These are phyloP conservation scores for Perizoma affinitatum DNA, from an alignment of 2,888 invertebrate genomes.

Conservation along the genomic window DNA sequence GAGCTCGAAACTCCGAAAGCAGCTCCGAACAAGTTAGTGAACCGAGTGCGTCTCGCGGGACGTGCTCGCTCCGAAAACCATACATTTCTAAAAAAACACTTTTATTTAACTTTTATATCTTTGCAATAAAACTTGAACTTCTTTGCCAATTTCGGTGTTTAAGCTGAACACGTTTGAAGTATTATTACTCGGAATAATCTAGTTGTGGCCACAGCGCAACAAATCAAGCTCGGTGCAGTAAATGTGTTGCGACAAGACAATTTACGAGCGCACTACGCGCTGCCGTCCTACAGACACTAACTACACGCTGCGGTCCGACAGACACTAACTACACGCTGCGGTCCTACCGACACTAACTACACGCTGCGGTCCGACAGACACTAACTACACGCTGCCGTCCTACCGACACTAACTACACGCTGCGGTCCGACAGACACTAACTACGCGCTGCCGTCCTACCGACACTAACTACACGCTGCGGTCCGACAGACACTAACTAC, in stretches of 20 bases:
- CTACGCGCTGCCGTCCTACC: conserved; percentile 9
- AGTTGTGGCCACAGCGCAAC: conserved; percentile 16
- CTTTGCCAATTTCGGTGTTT: not conserved
- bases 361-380: conserved; percentile 9
- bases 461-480: conserved; percentile 10
- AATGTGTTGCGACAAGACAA: conserved; percentile 6
- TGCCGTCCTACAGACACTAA: conserved; percentile 7
- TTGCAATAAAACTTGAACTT: conserved; percentile 12
- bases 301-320: conserved; percentile 9
- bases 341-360: conserved; percentile 5
- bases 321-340: conserved; percentile 10
- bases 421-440: conserved; percentile 7
- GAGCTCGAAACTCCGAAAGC: not conserved
- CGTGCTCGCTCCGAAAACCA: not conserved
- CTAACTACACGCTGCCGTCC: conserved; percentile 8
- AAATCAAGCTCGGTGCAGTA: conserved; percentile 24
- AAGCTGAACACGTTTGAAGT: conserved; percentile 5
- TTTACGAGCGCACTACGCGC: conserved; percentile 17
- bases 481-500: conserved; percentile 5
- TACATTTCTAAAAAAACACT: conserved; percentile 11
- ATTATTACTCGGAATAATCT: conserved; percentile 3
- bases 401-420: conserved; percentile 7
- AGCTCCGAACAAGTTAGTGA: conserved; percentile 16
- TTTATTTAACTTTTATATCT: conserved; percentile 22
- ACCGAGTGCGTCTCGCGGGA: conserved; percentile 13